A percentile compares a stretch with the other conserved stretches of the same genome.
phyloP scores from a whole-genome alignment of 2,888 invertebrate species.

The Eristalinus sepulchralis region DNA sequence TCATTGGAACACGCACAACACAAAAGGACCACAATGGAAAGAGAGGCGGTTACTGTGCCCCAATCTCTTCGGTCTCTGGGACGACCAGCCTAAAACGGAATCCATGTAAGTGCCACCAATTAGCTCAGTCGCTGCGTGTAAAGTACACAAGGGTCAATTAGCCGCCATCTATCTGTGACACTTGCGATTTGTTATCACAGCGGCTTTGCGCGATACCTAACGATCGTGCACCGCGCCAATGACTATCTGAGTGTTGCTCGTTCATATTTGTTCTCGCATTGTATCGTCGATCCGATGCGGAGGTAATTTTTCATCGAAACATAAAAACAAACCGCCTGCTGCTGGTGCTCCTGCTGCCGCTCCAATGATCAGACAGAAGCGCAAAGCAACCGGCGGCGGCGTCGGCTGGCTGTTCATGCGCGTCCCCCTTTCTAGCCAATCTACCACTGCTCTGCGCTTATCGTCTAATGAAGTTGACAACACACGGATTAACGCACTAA shows the following conservation, averaged over 20 bases:
- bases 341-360: background rate
- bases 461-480: constrained; percentile 82
- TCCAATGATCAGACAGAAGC: constrained; percentile 54
- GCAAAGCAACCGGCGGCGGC: constrained; percentile 35
- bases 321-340: constrained; percentile 68
- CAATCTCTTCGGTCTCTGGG: background rate
- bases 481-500: constrained; percentile 81
- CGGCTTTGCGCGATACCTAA: constrained; percentile 10
- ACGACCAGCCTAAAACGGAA: constrained; percentile 31
- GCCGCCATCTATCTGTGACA: constrained; percentile 59
- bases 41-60: background rate
- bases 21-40: constrained; percentile 17
- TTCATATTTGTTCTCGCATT: constrained; percentile 37
- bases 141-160: constrained; percentile 68
- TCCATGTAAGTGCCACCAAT: constrained; percentile 55
- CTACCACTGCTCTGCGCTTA: constrained; percentile 77
- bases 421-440: background rate
- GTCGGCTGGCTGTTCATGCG: background rate
- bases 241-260: constrained; percentile 12
- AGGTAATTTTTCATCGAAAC: constrained; percentile 63
- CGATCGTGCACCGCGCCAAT: constrained; percentile 13
- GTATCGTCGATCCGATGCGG: constrained; percentile 34
- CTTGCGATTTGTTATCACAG: constrained; percentile 61
- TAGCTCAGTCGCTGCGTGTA: constrained; percentile 57
- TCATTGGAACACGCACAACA: constrained; percentile 27